Percentiles rank a stretch among this genome's conserved stretches.
These are phyloP conservation scores for Sepioteuthis lessoniana DNA, from an alignment of 2,888 invertebrate genomes.

Conservation along the genomic window DNA sequence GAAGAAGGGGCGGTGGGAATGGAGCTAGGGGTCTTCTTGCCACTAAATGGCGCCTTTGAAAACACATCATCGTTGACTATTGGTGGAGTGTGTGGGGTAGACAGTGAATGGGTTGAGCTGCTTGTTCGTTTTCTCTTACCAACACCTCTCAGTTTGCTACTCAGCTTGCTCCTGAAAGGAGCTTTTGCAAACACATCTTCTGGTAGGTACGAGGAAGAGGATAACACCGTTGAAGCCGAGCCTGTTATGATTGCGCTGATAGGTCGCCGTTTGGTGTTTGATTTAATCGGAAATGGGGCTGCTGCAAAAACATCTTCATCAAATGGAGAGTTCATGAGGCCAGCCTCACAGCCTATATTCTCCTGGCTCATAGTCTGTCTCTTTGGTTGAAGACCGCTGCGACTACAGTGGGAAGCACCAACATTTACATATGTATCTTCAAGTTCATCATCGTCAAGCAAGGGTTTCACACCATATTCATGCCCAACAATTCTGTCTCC, in stretches of 20 bases:
- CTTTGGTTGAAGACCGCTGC: background rate
- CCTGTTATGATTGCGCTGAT: conserved; percentile 52
- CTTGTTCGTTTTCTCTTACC: conserved; percentile 49
- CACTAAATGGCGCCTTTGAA: conserved; percentile 69
- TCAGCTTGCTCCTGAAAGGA: conserved; percentile 55
- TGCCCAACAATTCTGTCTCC: conserved; percentile 80
- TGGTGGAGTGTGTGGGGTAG: conserved; percentile 51
- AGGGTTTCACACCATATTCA: conserved; percentile 84
- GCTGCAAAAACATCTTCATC: conserved; percentile 70
- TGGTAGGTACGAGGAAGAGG: conserved; percentile 52
- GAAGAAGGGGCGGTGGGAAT: conserved; percentile 43
- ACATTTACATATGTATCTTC: conserved; percentile 67
- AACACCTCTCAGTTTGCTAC: conserved; percentile 48
- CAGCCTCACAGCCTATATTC: conserved; percentile 50
- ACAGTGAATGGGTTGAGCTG: conserved; percentile 52
- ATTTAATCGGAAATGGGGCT: conserved; percentile 71
- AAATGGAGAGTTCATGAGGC: conserved; percentile 51
- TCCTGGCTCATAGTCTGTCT: conserved; percentile 50
- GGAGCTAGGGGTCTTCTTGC: conserved; percentile 56
- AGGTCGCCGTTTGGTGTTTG: conserved; percentile 59
- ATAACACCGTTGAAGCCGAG: conserved; percentile 52
- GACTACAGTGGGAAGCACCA: conserved; percentile 43
- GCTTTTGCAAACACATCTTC: conserved; percentile 56
- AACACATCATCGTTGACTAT: conserved; percentile 61
- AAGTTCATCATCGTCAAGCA: conserved; percentile 86